Evolutionary conservation across 1,140 invertebrate species (phyloP), one percentile per base, ranked within the genome.

Genomic region (Cotesia chilonis): DNA sequence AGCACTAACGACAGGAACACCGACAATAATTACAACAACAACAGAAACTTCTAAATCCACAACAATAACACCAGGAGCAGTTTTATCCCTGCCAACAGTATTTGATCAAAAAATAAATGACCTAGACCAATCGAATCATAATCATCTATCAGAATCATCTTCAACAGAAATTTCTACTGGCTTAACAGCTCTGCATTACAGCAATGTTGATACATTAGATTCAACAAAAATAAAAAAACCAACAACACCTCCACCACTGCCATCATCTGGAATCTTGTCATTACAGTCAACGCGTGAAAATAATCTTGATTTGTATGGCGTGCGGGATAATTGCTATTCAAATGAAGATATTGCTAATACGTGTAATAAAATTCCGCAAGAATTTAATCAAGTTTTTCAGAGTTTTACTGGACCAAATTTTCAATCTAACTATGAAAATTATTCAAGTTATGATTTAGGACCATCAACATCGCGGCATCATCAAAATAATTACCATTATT

Each of bases 261-360:
- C 68, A 2, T 51, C 73, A 68, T 47, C 59, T 59, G 17, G 47
- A 28, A 81, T 77, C 35, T 77, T 84, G 78, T 61, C 77, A 10
- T 87, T 91, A 12, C 89, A 90, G 38, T 71, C 74, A n/a, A 85
- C 87, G 3, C 78, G 89, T 47, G 90, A 92, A 73, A 90, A 91
- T 76, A 90, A 90, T 51, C 81, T 91, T 10, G 90, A 92, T 77
- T 82, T 92, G 59, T 93, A 92, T 78, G 87, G 89, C 10, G 91
- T 91, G 73, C 85, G 91, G 38, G 91, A 92, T 73, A 90, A 91
- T 70, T 90, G 91, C 71, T 93, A 93, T 79, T 89, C 89, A 1
- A 88, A 90, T 75, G 89, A 93, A 12, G 84, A 85, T 14, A 75
- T 75, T 47, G 74, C 82, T 4, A 87, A 84, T 47, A 84, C 83